These are phyloP conservation scores for Nyctalus aviator DNA, from an alignment of 2,797 vertebrate species.

Conservation along the genomic window DNA sequence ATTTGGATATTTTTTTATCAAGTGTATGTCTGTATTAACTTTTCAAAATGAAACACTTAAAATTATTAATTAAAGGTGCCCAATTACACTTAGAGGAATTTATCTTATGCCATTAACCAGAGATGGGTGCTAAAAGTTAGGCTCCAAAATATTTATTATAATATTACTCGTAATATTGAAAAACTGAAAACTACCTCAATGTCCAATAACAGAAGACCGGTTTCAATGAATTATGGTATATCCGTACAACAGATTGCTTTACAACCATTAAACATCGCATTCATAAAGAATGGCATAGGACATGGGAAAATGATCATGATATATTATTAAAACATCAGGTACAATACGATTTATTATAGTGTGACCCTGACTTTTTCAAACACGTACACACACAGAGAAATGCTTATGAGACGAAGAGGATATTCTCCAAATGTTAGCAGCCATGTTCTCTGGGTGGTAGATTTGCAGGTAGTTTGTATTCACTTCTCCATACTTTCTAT, in stretches of 20 bases:
- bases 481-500: neutral
- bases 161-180: constrained; percentile 36
- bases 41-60: constrained; percentile 42
- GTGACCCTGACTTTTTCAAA: neutral
- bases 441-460: neutral
- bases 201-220: neutral
- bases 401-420: neutral
- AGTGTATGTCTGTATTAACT: neutral
- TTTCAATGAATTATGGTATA: constrained; percentile 2
- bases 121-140: constrained; percentile 25
- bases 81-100: neutral
- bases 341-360: neutral
- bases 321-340: neutral
- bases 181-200: constrained; percentile 6
- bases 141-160: constrained; percentile 34
- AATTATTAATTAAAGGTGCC: constrained; percentile 16
- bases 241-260: neutral
- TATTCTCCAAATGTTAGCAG: neutral
- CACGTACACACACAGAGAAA: neutral
- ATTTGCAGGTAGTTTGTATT: neutral
- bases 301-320: constrained; percentile 32
- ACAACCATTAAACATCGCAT: neutral
- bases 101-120: neutral
- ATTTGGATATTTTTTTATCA: constrained; percentile 15
- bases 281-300: constrained; percentile 10